These are phyloP conservation scores for Atethmia centrago DNA, from an alignment of 2,888 invertebrate species.

Conservation along the genomic window DNA sequence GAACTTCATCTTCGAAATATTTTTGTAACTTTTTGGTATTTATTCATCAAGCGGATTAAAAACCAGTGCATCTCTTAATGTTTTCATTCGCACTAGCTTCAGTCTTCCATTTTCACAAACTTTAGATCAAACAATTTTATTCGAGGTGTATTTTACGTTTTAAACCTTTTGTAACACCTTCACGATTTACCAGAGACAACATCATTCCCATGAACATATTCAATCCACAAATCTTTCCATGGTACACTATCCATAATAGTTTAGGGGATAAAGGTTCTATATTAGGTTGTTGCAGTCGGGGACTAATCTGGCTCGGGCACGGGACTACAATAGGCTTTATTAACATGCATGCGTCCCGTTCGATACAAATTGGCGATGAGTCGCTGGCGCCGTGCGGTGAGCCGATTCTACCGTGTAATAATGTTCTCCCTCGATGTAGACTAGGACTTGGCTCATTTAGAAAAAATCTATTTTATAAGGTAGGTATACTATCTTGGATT, in stretches of 20 bases:
- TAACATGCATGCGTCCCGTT: slow-evolving; percentile 82
- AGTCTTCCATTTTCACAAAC: too few relatives aligned
- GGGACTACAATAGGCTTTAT: slow-evolving; percentile 86
- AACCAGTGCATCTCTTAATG: too few relatives aligned
- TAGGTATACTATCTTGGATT: too few relatives aligned
- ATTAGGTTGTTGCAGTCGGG: slow-evolving; percentile 61
- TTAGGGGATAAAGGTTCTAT: slow-evolving; percentile 56
- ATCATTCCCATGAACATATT: slow-evolving; percentile 12
- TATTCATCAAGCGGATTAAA: not conserved
- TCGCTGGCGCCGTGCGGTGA: slow-evolving; percentile 68
- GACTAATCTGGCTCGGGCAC: slow-evolving; percentile 80
- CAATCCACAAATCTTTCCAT: slow-evolving; percentile 49
- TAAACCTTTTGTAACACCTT: not conserved
- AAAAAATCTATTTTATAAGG: not conserved
- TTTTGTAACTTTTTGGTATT: slow-evolving; percentile 21
- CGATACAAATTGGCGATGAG: slow-evolving; percentile 86
- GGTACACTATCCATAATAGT: slow-evolving; percentile 58
- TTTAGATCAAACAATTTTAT: not conserved
- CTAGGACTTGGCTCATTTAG: slow-evolving; percentile 5
- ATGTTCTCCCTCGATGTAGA: slow-evolving; percentile 46
- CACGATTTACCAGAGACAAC: slow-evolving; percentile 6
- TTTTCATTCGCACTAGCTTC: too few relatives aligned
- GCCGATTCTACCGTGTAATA: slow-evolving; percentile 71
- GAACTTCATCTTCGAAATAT: slow-evolving; percentile 39
- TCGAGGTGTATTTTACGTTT: not conserved